Percentiles rank a stretch among this genome's conserved stretches.
Evolutionary conservation across 2,888 invertebrate genomes (phyloP).

Genomic region (Epirrita christyi): DNA sequence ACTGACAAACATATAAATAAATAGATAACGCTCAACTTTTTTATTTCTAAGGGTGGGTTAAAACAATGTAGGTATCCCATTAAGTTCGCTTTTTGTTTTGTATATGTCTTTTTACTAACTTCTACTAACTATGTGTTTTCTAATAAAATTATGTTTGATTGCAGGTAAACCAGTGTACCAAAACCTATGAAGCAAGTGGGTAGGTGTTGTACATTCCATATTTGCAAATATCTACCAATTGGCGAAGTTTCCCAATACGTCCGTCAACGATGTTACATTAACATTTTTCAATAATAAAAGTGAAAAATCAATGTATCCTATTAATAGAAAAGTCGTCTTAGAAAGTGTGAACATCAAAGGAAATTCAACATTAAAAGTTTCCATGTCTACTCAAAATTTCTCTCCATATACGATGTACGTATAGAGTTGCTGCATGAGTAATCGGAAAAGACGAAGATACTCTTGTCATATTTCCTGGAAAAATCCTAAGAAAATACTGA

Average conservation of each 20-base stretch:
- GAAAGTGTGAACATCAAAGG: constrained; percentile 29
- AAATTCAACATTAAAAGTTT: constrained; percentile 18
- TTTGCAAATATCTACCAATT: neutral
- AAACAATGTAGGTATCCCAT: no score
- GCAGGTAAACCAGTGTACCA: constrained; percentile 43
- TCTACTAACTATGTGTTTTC: neutral
- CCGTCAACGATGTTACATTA: no score
- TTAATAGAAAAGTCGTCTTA: constrained; percentile 14
- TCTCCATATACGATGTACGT: constrained; percentile 26
- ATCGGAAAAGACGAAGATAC: constrained; percentile 5
- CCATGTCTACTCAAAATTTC: constrained; percentile 27
- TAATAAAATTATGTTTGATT: constrained; percentile 28
- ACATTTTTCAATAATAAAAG: constrained; percentile 10
- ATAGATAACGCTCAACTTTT: no score
- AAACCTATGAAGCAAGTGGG: neutral
- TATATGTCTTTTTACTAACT: no score
- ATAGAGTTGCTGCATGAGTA: neutral
- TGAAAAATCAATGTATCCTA: constrained; percentile 4
- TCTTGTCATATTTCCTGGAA: neutral
- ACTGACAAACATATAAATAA: no score
- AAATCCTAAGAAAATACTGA: neutral
- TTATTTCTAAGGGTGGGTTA: no score
- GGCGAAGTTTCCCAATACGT: no score
- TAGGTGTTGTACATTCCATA: no score
- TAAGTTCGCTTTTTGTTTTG: no score